Percentiles rank a stretch among this genome's conserved stretches.
Evolutionary conservation across 1,140 invertebrate species (phyloP).

Genomic region (Drosophila kurseongensis): DNA sequence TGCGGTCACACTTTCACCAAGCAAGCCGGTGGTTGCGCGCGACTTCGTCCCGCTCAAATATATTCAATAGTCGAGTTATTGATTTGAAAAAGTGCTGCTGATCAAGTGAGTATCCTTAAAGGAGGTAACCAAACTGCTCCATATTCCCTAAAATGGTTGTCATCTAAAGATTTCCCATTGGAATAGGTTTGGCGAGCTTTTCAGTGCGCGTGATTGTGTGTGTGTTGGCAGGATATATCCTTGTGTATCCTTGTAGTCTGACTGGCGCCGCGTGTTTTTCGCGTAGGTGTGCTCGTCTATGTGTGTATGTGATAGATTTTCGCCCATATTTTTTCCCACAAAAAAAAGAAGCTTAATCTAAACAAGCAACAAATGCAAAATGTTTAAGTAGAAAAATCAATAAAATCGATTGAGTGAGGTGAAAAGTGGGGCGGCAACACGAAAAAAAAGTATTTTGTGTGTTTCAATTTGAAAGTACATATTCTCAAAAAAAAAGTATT

Average conservation of each 20-base stretch:
- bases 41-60: constrained; percentile 69
- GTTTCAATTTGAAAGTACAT: background rate
- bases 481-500: constrained; percentile 1
- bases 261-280: constrained; percentile 76
- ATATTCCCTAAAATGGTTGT: background rate
- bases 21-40: constrained; percentile 72
- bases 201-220: constrained; percentile 16
- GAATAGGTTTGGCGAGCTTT: constrained; percentile 7
- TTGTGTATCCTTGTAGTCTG: constrained; percentile 76
- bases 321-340: constrained; percentile 12
- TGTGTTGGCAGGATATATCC: constrained; percentile 21
- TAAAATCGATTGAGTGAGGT: constrained; percentile 30
- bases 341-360: background rate
- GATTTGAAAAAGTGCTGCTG: constrained; percentile 74
- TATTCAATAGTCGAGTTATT: constrained; percentile 64
- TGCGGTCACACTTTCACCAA: background rate
- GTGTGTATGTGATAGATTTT: constrained; percentile 39
- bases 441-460: background rate
- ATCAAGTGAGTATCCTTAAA: constrained; percentile 69
- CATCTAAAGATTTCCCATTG: background rate
- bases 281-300: constrained; percentile 38
- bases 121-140: background rate
- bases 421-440: background rate
- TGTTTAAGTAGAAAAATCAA: constrained; percentile 65
- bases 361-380: constrained; percentile 21